These are phyloP conservation scores for Rhinichthys osculus DNA, from an alignment of 2,797 vertebrate genomes.

Conservation along the genomic window DNA sequence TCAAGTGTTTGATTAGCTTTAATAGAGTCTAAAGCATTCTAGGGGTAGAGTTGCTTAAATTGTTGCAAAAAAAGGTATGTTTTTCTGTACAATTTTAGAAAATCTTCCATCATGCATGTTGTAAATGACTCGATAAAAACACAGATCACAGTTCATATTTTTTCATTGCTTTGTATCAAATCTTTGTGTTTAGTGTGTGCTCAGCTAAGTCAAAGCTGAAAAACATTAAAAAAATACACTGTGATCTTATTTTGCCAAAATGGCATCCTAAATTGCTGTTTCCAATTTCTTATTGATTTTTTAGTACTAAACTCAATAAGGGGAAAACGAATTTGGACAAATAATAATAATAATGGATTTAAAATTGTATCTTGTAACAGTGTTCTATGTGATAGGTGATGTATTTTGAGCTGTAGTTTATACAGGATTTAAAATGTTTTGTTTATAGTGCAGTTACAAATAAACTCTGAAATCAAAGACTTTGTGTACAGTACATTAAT, in stretches of 20 bases:
- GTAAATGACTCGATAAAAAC: not conserved
- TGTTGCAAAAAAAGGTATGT: slow-evolving; percentile 16
- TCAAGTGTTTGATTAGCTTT: slow-evolving; percentile 58
- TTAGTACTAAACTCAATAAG: not conserved
- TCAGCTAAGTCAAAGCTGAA: slow-evolving; percentile 58
- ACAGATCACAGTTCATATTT: not conserved
- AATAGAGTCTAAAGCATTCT: slow-evolving; percentile 31
- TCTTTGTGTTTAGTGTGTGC: slow-evolving; percentile 62
- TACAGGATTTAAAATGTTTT: slow-evolving; percentile 14
- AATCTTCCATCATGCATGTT: not conserved
- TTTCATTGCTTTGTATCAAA: slow-evolving; percentile 66
- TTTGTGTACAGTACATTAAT: not conserved
- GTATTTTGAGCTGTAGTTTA: slow-evolving; percentile 13
- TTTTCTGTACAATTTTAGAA: slow-evolving; percentile 20
- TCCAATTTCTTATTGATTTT: slow-evolving; percentile 41
- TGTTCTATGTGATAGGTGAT: not conserved
- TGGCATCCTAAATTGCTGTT: slow-evolving; percentile 44
- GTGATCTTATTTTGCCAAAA: slow-evolving; percentile 54
- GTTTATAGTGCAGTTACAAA: slow-evolving; percentile 15
- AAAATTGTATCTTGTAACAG: not conserved
- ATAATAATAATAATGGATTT: not conserved
- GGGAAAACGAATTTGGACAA: not conserved
- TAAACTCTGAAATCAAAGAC: slow-evolving; percentile 3
- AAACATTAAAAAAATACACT: slow-evolving; percentile 50
- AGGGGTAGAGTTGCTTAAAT: not conserved